Evolutionary conservation across 2,797 vertebrate genomes (phyloP).

Genomic region (Chelidonichthys spinosus): DNA sequence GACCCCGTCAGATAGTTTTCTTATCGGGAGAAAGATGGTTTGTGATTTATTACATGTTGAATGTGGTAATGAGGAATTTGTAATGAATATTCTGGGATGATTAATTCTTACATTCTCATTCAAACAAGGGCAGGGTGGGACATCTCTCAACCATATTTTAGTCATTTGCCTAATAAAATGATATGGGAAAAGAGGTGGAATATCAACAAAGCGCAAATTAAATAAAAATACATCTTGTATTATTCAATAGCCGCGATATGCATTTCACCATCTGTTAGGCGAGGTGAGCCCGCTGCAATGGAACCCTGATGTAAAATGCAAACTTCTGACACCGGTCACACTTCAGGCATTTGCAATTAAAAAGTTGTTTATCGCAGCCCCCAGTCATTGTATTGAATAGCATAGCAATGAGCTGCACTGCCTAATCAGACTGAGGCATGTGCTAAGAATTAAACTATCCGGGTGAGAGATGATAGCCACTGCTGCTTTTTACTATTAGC

Average conservation of each 20-base stretch:
- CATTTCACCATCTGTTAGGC: conserved; percentile 49
- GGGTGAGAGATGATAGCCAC: conserved; percentile 65
- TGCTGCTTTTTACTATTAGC: conserved; percentile 51
- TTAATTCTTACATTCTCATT: conserved; percentile 15
- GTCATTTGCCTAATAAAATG: neutral
- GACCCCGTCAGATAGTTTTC: conserved; percentile 31
- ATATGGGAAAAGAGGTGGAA: neutral
- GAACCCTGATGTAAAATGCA: conserved; percentile 61
- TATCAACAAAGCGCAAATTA: neutral
- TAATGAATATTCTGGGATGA: conserved; percentile 36
- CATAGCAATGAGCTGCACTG: conserved; percentile 68
- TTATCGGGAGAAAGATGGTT: conserved; percentile 21
- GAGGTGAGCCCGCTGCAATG: conserved; percentile 45
- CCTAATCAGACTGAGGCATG: conserved; percentile 63
- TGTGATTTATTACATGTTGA: conserved; percentile 39
- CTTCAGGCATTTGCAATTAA: conserved; percentile 79
- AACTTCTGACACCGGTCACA: conserved; percentile 75
- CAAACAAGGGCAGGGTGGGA: neutral
- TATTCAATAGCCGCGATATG: conserved; percentile 31
- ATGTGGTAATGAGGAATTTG: conserved; percentile 34
- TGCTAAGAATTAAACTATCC: conserved; percentile 56
- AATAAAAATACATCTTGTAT: conserved; percentile 5
- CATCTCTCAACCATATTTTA: neutral
- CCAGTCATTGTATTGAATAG: conserved; percentile 69
- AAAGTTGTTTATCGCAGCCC: conserved; percentile 75